Conservation (phyloP, 2,797 vertebrate genomes). For the Alcedo quadribrachys region DNA sequence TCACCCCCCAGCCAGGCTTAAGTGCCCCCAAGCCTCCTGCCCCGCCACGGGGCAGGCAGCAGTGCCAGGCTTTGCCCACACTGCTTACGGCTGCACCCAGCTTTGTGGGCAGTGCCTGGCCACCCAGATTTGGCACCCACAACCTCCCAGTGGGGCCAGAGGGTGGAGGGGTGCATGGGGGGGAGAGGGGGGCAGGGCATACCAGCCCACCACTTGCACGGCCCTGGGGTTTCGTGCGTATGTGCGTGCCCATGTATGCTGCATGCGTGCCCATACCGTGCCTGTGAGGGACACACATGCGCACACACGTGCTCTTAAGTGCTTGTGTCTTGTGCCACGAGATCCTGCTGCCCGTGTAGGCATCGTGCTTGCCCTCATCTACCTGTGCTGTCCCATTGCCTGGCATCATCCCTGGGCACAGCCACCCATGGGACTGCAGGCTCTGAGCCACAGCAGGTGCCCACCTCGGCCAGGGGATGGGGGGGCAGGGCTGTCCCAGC, state of each 20-base stretch:
- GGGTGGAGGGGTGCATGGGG: background rate
- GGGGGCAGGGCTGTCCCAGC: background rate
- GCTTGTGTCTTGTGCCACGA: slow-evolving; percentile 17
- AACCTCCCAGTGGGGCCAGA: background rate
- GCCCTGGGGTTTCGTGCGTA: background rate
- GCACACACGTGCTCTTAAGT: slow-evolving; percentile 12
- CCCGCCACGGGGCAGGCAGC: background rate
- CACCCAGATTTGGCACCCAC: background rate
- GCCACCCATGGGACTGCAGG: background rate
- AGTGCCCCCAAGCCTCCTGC: slow-evolving; percentile 24
- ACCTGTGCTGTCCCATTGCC: background rate
- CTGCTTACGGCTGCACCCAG: background rate
- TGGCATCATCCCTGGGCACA: background rate
- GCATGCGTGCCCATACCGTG: background rate
- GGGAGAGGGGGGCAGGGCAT: too few species aligned
- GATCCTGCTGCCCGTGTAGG: background rate
- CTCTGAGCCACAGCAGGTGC: background rate
- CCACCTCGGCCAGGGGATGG: background rate
- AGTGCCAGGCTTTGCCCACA: accelerated
- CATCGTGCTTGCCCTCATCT: background rate
- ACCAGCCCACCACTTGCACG: background rate
- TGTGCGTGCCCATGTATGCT: background rate
- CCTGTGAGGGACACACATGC: background rate
- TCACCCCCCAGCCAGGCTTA: background rate
- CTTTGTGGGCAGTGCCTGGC: background rate